Evolutionary conservation across 2,797 vertebrate genomes (phyloP).

Genomic region (Poecilia wingei): DNA sequence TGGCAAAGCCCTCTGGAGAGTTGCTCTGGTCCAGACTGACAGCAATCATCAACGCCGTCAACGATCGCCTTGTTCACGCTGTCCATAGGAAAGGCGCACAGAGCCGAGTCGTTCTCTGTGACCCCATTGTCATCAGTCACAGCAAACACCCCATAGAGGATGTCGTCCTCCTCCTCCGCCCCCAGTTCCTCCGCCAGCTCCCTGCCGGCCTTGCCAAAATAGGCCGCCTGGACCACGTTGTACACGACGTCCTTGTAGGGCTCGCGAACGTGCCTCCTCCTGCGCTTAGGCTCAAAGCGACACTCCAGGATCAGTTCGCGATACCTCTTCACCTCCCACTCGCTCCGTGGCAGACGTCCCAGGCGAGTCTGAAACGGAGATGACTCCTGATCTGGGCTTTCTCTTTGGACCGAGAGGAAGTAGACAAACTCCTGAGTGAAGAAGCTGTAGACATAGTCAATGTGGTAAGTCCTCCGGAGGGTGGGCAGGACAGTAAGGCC

Average conservation of each 20-base stretch:
- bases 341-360: conserved; percentile 83
- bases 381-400: conserved; percentile 59
- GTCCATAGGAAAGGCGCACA: conserved; percentile 90
- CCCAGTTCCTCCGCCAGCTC: conserved; percentile 86
- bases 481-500: conserved; percentile 86
- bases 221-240: conserved; percentile 89
- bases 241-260: conserved; percentile 80
- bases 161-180: conserved; percentile 77
- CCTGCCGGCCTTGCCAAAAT: conserved; percentile 81
- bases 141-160: conserved; percentile 90
- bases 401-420: conserved; percentile 89
- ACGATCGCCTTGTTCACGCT: conserved; percentile 85
- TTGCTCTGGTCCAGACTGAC: conserved; percentile 72
- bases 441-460: conserved; percentile 92
- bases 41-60: conserved; percentile 87
- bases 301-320: conserved; percentile 91
- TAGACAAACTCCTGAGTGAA: conserved; percentile 84
- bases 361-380: conserved; percentile 89
- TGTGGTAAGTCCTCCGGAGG: conserved; percentile 82
- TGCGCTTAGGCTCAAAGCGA: conserved; percentile 87
- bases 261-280: conserved; percentile 64
- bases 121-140: conserved; percentile 73
- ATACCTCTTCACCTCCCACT: conserved; percentile 86
- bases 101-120: conserved; percentile 80
- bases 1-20: conserved; percentile 87